Base-by-base conservation (phyloP, 2,888 invertebrate genomes). In the Physocephala rufipes region DNA sequence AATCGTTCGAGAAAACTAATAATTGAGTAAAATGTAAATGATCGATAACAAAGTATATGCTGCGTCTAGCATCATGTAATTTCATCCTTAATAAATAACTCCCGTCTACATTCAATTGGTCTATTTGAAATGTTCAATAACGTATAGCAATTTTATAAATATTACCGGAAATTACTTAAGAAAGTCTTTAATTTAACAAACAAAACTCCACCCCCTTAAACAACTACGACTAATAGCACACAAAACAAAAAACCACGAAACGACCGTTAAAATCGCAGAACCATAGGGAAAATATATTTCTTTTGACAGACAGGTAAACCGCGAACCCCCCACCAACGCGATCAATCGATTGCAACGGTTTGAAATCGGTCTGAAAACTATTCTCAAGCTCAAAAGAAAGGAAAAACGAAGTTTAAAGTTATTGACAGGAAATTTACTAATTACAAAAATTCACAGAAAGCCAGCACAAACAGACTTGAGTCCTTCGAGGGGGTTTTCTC, bases 211-310 rank as follows among this genome's bases (percentile, higher is more conserved):
- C 21, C 36, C 63, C 45, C 43, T 26, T 45, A 47, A 47, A 24
- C 5, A 19, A 53, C 49, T 24, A 26, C 28, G 58, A 15, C 24
- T 63, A 19, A 24, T 63, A 43, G n/a, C n/a, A n/a, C n/a, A 45
- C 15, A 36, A 21, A 9, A 62, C 24, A 53, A 12, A 62, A 47
- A 58, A 63, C 53, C 36, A 51, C 63, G 24, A 43, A 72, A 70
- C 45, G 49, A 58, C 58, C 72, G 72, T 73, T 73, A 70, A 73
- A 73, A 70, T 73, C 70, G 67, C 70, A 49, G 67, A 69, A 69
- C 51, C 72, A 72, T 49, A 72, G 66, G 65, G 47, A 66, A 19
- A 43, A 64, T 53, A 36, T 36, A 19, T 36, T 36, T 62, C 45
- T 45, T 43, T 24, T 15, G 45, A 62, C 21, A 21, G 30, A 36